These are phyloP conservation scores for Florisuga fusca DNA, from an alignment of 2,797 vertebrate genomes.

Conservation along the genomic window DNA sequence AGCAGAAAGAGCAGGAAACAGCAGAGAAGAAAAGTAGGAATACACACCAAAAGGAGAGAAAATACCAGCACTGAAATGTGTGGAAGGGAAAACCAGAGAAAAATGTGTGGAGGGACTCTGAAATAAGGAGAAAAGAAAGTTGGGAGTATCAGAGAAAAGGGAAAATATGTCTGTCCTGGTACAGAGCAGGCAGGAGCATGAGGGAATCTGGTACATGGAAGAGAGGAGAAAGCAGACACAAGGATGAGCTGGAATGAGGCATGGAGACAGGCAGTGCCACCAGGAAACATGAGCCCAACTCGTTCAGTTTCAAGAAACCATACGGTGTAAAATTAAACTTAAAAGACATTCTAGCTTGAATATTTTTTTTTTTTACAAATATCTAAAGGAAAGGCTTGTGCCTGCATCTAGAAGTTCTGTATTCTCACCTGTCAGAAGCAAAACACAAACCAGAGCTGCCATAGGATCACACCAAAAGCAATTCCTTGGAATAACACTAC, in stretches of 20 bases:
- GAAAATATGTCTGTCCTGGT: not conserved
- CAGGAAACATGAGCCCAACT: not conserved
- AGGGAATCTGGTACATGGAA: not conserved
- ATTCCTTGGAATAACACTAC: slow-evolving; percentile 9
- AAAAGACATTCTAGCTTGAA: not conserved
- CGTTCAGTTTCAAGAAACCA: not conserved
- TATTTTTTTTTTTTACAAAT: not conserved
- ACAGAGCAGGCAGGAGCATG: not conserved
- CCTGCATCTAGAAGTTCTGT: not conserved
- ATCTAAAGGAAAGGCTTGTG: not conserved
- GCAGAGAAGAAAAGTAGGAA: not conserved
- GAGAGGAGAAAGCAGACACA: not conserved
- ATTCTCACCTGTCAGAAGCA: not conserved
- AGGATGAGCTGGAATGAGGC: not conserved
- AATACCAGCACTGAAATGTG: not conserved
- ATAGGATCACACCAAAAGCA: rapidly evolving
- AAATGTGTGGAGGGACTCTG: not conserved
- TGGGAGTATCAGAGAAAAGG: not conserved
- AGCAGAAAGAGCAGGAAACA: not conserved
- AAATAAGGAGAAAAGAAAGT: not conserved
- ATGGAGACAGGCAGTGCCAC: not conserved
- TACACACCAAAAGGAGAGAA: not conserved
- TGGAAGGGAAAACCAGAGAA: not conserved
- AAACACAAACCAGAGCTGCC: not conserved
- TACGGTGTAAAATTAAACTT: not conserved